Evolutionary conservation across 1,140 invertebrate species (phyloP).

Genomic region (Ips typographus): DNA sequence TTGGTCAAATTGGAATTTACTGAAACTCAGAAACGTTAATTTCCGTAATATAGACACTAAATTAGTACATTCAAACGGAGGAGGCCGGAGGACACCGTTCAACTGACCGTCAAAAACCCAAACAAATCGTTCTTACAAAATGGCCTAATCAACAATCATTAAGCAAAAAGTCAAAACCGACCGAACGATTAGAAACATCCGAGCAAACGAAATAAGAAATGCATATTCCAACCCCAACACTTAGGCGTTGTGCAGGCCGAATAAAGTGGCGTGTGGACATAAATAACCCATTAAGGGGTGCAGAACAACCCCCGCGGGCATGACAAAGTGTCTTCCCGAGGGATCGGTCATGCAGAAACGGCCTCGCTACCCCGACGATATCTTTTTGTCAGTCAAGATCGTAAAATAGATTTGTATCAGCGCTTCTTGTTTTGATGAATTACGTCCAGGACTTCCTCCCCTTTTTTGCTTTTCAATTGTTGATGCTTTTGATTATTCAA

Average conservation of each 20-base stretch:
- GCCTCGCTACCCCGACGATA: constrained; percentile 34
- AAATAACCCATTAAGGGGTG: constrained; percentile 44
- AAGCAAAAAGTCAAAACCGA: not conserved
- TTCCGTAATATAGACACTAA: too few species aligned
- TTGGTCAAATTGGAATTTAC: too few species aligned
- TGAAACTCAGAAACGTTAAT: too few species aligned
- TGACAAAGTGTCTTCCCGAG: constrained; percentile 41
- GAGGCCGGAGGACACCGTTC: too few species aligned
- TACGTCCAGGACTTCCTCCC: not conserved
- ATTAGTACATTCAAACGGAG: too few species aligned
- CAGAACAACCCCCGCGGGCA: constrained; percentile 31
- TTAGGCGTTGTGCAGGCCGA: constrained; percentile 16
- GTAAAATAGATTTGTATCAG: constrained; percentile 38
- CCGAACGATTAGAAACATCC: not conserved
- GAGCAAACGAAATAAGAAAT: constrained; percentile 1
- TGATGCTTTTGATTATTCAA: too few species aligned
- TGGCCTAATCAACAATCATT: too few species aligned
- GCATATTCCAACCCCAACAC: constrained; percentile 25
- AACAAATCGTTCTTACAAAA: too few species aligned
- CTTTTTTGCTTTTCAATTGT: constrained; percentile 2
- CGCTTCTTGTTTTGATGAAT: constrained; percentile 11
- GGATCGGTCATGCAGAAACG: constrained; percentile 41
- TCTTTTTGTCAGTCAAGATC: constrained; percentile 40
- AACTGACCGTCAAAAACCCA: too few species aligned
- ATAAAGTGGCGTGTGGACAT: constrained; percentile 36